phyloP scores from a whole-genome alignment of 2,113 vertebrate genomes.

The Upupa epops region DNA sequence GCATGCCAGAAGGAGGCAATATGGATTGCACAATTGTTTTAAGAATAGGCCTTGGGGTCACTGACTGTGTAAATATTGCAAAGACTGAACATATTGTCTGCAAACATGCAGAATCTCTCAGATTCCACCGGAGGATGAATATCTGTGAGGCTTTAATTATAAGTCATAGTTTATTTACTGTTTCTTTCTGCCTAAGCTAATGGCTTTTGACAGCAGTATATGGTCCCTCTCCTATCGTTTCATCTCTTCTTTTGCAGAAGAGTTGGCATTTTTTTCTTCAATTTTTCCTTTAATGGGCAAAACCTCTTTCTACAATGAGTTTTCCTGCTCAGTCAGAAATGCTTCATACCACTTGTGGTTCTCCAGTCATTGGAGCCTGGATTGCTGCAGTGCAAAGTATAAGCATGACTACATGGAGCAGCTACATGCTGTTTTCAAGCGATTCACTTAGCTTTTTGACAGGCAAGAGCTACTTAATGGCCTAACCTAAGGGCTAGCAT shows the following conservation, averaged over 20 bases:
- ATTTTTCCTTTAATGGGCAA: constrained; percentile 45
- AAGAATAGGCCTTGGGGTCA: not conserved
- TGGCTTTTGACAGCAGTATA: not conserved
- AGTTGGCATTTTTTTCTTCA: not conserved
- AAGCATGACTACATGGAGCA: constrained; percentile 40
- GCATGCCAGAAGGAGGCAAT: not conserved
- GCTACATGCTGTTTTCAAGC: not conserved
- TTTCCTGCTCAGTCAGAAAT: constrained; percentile 60
- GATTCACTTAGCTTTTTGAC: constrained; percentile 26
- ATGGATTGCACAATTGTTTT: not conserved
- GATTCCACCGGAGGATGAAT: not conserved
- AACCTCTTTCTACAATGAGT: constrained; percentile 38
- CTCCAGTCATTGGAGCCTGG: constrained; percentile 16
- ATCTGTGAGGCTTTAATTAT: constrained; percentile 34
- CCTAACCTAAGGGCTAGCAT: not conserved
- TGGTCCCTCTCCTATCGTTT: not conserved
- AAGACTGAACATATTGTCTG: not conserved
- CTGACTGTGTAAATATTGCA: not conserved
- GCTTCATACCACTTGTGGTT: constrained; percentile 33
- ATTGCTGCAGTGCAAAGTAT: constrained; percentile 51
- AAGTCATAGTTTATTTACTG: constrained; percentile 38
- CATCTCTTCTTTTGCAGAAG: constrained; percentile 6
- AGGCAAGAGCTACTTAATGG: not conserved
- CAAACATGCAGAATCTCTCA: not conserved
- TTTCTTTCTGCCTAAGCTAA: constrained; percentile 12